Percentiles rank a stretch among this genome's conserved stretches.
phyloP scores from a whole-genome alignment of 2,797 vertebrate species.

The Aselliscus stoliczkanus region DNA sequence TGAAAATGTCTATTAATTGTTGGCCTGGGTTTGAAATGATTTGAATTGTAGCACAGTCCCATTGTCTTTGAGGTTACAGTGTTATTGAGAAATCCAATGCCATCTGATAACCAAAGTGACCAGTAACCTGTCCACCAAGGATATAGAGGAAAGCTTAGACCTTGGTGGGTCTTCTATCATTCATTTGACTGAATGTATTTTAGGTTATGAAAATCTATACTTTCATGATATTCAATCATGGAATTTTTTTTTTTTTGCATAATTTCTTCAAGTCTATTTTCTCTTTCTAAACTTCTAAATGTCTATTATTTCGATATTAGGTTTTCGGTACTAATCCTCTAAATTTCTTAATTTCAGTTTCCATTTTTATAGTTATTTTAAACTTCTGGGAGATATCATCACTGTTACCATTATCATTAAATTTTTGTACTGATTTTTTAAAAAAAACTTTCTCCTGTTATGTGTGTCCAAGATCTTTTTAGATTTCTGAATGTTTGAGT shows the following conservation, averaged over 20 bases:
- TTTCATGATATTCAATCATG: background rate
- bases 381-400: background rate
- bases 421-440: background rate
- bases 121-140: accelerated
- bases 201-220: background rate
- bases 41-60: background rate
- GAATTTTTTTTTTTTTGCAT: background rate
- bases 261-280: background rate
- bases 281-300: background rate
- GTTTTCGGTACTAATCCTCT: background rate
- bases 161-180: background rate
- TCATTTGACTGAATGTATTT: background rate
- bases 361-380: background rate
- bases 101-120: background rate
- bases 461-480: background rate
- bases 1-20: background rate
- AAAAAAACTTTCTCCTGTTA: background rate
- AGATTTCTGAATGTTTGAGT: background rate
- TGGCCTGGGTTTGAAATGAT: background rate
- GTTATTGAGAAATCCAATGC: background rate
- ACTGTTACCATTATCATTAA: background rate
- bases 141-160: background rate
- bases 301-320: background rate
- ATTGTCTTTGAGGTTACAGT: background rate
- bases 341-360: background rate